A percentile compares a stretch with the other conserved stretches of the same genome.
phyloP scores from a whole-genome alignment of 2,113 vertebrate genomes.

The Damaliscus lunatus region DNA sequence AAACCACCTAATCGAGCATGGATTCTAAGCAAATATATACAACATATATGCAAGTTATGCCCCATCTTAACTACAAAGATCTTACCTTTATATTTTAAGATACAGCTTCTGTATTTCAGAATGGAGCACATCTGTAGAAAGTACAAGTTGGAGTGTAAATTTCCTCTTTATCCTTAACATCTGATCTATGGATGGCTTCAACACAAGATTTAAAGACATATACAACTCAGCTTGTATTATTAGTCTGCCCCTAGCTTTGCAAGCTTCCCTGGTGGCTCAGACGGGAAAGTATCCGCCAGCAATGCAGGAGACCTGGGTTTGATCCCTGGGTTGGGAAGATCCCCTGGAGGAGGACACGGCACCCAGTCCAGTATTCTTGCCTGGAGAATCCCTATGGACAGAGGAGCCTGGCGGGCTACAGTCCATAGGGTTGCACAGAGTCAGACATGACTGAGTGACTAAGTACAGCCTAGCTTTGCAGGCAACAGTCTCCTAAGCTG shows the following conservation, averaged over 20 bases:
- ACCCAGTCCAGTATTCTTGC: not conserved
- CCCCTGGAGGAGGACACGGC: not conserved
- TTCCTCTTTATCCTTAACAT: not conserved
- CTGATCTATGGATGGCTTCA: not conserved
- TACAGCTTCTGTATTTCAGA: not conserved
- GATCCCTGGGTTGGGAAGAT: not conserved
- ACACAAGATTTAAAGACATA: not conserved
- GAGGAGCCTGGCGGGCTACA: not conserved
- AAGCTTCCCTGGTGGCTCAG: not conserved
- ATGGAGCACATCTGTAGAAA: not conserved
- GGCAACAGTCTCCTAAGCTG: not conserved
- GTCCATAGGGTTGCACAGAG: not conserved
- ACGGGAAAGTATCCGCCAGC: not conserved
- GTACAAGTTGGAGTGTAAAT: not conserved
- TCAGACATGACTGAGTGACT: not conserved
- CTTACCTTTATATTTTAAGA: not conserved
- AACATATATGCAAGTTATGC: not conserved
- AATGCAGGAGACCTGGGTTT: not conserved
- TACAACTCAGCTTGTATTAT: not conserved
- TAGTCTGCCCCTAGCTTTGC: not conserved
- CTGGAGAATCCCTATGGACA: not conserved
- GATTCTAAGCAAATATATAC: not conserved
- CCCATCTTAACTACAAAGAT: not conserved
- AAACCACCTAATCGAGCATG: not conserved
- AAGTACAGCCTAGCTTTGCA: not conserved